Evolutionary conservation across 2,113 vertebrate genomes (phyloP).

Genomic region (Pyxicephalus adspersus): DNA sequence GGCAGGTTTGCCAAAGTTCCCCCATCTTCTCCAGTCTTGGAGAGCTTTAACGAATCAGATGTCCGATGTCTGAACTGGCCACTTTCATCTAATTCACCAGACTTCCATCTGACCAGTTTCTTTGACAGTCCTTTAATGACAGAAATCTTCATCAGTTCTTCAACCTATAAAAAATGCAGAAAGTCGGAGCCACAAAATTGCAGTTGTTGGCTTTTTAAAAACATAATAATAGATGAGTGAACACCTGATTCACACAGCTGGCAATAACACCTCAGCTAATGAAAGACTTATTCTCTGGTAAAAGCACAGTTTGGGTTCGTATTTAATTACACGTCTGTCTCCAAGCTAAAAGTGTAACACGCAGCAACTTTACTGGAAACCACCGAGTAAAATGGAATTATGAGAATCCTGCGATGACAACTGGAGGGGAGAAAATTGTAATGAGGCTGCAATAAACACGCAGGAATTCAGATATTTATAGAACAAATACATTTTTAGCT

Average conservation of each 20-base stretch:
- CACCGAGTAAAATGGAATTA: background rate
- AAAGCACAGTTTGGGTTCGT: background rate
- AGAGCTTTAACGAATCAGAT: too few relatives aligned
- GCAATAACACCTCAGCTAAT: background rate
- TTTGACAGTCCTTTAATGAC: too few relatives aligned
- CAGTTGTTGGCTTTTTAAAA: background rate
- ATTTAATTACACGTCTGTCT: background rate
- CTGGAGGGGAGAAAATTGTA: background rate
- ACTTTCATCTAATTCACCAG: too few relatives aligned
- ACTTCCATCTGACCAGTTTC: too few relatives aligned
- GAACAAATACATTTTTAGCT: too few relatives aligned
- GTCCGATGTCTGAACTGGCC: too few relatives aligned
- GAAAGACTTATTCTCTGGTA: conserved; percentile 2
- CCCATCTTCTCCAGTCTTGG: too few relatives aligned
- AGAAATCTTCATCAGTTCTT: too few relatives aligned
- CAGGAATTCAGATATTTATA: too few relatives aligned
- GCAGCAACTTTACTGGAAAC: conserved; percentile 21
- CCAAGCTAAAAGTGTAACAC: background rate
- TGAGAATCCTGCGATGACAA: conserved; percentile 6
- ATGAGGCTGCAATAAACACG: background rate
- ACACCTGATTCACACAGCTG: background rate
- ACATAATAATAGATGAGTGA: background rate
- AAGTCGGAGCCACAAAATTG: background rate
- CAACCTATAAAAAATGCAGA: background rate
- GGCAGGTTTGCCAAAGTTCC: too few relatives aligned